Conservation (phyloP, 1,140 invertebrate species). For the Grapholita molesta region DNA sequence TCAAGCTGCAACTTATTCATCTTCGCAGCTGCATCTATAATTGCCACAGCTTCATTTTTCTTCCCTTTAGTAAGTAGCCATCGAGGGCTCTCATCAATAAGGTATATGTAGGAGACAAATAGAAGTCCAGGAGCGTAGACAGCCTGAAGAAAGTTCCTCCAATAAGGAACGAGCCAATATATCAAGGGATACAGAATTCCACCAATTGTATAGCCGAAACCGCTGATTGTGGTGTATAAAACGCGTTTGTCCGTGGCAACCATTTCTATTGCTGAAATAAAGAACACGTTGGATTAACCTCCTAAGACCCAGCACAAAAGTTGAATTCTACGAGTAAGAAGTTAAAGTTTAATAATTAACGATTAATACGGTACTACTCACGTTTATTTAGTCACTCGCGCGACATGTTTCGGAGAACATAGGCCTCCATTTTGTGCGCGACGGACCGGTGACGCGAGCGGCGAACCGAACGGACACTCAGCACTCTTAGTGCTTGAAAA, state of each 20-base stretch:
- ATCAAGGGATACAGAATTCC: not conserved
- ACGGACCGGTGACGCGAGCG: no score
- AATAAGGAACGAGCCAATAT: slow-evolving; percentile 14
- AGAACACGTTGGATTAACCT: not conserved
- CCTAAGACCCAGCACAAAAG: no score
- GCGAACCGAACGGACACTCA: no score
- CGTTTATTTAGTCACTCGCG: no score
- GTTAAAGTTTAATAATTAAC: no score
- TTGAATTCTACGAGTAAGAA: no score
- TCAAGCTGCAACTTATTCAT: slow-evolving; percentile 9
- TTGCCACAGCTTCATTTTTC: slow-evolving; percentile 4
- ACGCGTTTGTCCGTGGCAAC: not conserved
- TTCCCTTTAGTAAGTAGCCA: slow-evolving; percentile 82
- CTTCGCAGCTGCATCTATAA: slow-evolving; percentile 17
- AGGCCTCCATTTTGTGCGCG: no score
- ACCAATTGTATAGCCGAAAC: not conserved
- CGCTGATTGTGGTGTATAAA: not conserved
- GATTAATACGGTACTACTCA: no score
- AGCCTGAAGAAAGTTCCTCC: slow-evolving; percentile 19
- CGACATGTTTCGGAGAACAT: no score
- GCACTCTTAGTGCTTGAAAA: no score
- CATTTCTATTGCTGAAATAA: slow-evolving; percentile 18
- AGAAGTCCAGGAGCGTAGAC: slow-evolving; percentile 17
- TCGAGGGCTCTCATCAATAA: slow-evolving; percentile 22
- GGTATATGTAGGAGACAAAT: slow-evolving; percentile 12